A percentile compares a stretch with the other conserved stretches of the same genome.
Conservation (phyloP, 2,113 vertebrate genomes). For the Empidonax traillii region DNA sequence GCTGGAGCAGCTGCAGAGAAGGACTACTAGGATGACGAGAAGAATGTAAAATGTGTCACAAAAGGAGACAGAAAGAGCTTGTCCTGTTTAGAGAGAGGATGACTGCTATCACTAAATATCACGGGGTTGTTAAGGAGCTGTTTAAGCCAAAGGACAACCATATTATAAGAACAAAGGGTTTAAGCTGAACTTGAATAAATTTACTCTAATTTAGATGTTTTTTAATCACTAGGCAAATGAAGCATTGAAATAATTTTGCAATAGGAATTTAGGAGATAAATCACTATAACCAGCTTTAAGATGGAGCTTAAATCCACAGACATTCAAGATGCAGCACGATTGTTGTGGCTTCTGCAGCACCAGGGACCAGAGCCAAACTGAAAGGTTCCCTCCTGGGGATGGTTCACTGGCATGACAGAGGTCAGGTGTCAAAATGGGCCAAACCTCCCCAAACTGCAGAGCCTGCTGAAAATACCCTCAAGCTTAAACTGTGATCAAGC, state of each 20-base stretch:
- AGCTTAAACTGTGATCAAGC: background rate
- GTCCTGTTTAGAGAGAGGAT: slow-evolving; percentile 1
- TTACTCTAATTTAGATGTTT: background rate
- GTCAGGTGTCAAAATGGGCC: fast-evolving
- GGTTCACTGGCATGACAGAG: background rate
- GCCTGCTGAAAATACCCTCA: background rate
- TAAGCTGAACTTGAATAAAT: slow-evolving; percentile 34
- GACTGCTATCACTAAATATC: slow-evolving; percentile 25
- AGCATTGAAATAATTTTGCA: slow-evolving; percentile 26
- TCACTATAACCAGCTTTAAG: background rate
- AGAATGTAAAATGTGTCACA: slow-evolving; percentile 41
- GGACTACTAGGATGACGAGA: slow-evolving; percentile 30
- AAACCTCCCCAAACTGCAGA: background rate
- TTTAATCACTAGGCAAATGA: slow-evolving; percentile 43
- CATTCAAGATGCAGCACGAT: background rate
- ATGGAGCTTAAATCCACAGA: background rate
- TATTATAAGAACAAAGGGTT: slow-evolving; percentile 2
- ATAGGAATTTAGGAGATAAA: slow-evolving; percentile 33
- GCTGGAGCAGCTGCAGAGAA: slow-evolving; percentile 49
- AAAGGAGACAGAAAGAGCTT: slow-evolving; percentile 20
- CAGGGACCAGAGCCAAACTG: background rate
- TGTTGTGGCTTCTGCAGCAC: background rate
- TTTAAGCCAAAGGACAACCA: slow-evolving; percentile 24
- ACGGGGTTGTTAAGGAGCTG: background rate
- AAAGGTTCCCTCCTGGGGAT: background rate